A percentile compares a stretch with the other conserved stretches of the same genome.
These are phyloP conservation scores for Adelosebastes latens DNA, from an alignment of 2,797 vertebrate genomes.

Conservation along the genomic window DNA sequence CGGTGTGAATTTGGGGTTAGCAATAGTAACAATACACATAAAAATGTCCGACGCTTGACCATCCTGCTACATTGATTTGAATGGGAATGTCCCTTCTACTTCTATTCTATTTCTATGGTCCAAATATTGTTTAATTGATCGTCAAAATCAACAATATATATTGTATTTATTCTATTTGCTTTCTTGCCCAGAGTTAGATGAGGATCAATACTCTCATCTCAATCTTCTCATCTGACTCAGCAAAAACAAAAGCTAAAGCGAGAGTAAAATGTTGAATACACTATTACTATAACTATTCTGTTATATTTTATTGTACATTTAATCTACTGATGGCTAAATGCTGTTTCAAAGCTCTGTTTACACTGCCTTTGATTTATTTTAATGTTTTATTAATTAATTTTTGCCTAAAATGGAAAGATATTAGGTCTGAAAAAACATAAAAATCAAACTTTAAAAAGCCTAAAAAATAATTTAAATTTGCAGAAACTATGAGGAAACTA, in stretches of 20 bases:
- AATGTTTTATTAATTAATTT: neutral
- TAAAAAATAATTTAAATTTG: neutral
- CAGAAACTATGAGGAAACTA: no score
- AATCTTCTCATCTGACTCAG: neutral
- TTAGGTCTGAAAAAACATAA: neutral
- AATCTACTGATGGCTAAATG: neutral
- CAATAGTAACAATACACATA: no score
- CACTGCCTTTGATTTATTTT: neutral
- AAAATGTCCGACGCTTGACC: no score
- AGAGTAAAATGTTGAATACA: neutral
- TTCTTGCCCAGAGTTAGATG: neutral
- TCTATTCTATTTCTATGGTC: no score
- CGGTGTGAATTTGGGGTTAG: no score
- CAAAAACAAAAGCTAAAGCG: neutral
- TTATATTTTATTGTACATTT: neutral
- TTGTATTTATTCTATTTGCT: neutral
- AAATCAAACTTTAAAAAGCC: neutral
- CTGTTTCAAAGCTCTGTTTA: neutral
- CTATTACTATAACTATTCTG: neutral
- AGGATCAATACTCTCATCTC: neutral
- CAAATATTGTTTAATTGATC: neutral
- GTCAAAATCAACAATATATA: neutral
- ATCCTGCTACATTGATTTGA: no score
- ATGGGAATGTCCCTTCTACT: no score
- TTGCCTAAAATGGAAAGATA: neutral